Percentiles rank a stretch among this genome's conserved stretches.
phyloP scores from a whole-genome alignment of 2,113 vertebrate genomes.

The human (Homo sapiens) region DNA sequence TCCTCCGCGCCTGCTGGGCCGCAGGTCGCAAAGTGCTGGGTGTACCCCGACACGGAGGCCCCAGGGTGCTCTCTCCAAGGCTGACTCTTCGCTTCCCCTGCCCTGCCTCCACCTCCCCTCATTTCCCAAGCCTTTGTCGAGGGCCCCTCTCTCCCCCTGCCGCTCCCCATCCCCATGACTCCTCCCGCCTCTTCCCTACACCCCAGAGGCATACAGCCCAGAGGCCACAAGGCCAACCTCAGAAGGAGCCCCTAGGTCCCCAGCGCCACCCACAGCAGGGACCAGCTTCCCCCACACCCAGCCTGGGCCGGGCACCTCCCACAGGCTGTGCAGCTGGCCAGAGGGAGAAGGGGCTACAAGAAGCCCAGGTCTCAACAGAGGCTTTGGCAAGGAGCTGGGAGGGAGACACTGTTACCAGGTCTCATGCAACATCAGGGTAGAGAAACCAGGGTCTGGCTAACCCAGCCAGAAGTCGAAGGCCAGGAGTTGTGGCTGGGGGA shows the following conservation, averaged over 20 bases:
- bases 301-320: not conserved
- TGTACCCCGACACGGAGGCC: fast-evolving
- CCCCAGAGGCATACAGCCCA: too few relatives aligned
- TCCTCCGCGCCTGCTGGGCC: fast-evolving
- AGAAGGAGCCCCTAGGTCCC: not conserved
- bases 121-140: not conserved
- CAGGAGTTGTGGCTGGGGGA: not conserved
- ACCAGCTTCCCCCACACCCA: not conserved
- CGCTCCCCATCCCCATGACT: fast-evolving
- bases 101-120: fast-evolving
- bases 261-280: not conserved
- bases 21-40: not conserved
- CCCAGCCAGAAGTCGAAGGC: not conserved
- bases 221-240: not conserved
- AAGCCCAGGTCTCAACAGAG: not conserved
- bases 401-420: fast-evolving
- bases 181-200: fast-evolving
- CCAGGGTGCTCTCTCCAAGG: fast-evolving
- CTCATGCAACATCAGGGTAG: not conserved
- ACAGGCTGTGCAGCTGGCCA: not conserved
- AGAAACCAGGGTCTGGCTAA: not conserved
- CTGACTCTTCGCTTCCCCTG: fast-evolving
- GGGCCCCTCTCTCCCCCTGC: not conserved
- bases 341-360: fast-evolving
- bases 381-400: not conserved